Evolutionary conservation across 2,113 vertebrate genomes (phyloP), one percentile per base, ranked within the genome.

Genomic region (Rhea americana): DNA sequence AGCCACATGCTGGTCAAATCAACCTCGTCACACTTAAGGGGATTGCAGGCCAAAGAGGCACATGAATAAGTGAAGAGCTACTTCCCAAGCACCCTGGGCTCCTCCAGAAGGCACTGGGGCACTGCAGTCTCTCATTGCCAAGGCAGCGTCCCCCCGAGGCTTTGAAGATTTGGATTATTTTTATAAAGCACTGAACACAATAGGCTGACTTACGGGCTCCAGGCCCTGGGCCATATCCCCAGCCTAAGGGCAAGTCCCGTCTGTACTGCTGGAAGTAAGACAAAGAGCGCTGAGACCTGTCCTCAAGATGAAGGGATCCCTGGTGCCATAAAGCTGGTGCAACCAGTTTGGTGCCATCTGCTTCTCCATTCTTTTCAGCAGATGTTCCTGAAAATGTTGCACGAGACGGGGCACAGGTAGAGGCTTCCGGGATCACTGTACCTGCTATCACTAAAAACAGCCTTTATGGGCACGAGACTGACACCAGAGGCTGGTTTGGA

Each of bases 21-120:
- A 93, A 67, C 75, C 68, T 63, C 2, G 22, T 78, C 94, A 90
- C 75, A 82, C 87, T 93, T 90, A 76, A 90, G 82, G 73, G 87
- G 90, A 93, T 11, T 94, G 87, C 56, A 76, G 77, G 80, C 85
- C 70, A 91, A 56, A 68, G 30, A 76, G 45, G 56, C 80, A 76
- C 62, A 84, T 79, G 90, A 90, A 28, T 88, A 93, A 90, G 70
- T 58, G 41, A 92, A 47, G 45, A 91, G 73, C 48, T 61, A 15
- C 58, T 86, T 91, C 66, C 32, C 48, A 48, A 73, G 65, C 7
- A 10, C 24, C 41, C 47, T 13, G 24, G 66, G 75, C 58, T 76
- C 15, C 48, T 55, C 65, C 80, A 83, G 70, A 77, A 79, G 53
- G 25, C 67, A 39, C 32, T 19, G 65, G 53, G 47, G 51, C 19